Conservation (phyloP, 2,113 vertebrate genomes). For the Phodopus roborovskii region DNA sequence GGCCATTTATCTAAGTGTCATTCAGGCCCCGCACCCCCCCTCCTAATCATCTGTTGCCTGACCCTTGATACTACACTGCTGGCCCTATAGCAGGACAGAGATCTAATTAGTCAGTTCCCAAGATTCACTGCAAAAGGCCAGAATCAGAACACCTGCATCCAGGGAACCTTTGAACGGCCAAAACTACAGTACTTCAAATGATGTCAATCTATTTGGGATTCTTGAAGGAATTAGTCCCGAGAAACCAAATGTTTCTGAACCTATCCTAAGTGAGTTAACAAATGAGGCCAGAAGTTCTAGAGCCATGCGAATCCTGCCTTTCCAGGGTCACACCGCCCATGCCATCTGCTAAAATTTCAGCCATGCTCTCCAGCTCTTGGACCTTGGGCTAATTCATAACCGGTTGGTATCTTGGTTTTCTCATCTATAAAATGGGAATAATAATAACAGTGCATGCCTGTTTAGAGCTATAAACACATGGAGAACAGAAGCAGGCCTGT, state of each 20-base stretch:
- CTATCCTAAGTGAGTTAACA: constrained; percentile 10
- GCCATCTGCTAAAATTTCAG: not conserved
- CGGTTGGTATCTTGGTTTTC: not conserved
- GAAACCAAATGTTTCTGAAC: constrained; percentile 49
- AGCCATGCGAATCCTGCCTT: not conserved
- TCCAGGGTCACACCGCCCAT: not conserved
- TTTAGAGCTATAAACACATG: not conserved
- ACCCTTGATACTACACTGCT: not conserved
- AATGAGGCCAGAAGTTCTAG: constrained; percentile 21
- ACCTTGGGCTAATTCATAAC: not conserved
- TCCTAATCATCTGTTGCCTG: not conserved
- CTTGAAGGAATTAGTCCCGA: constrained; percentile 38
- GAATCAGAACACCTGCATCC: not conserved
- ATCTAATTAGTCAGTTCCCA: not conserved
- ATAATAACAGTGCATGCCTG: not conserved
- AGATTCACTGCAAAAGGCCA: not conserved
- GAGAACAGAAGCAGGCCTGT: not conserved
- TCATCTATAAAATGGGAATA: not conserved
- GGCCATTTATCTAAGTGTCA: not conserved
- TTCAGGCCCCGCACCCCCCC: accelerated
- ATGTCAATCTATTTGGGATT: constrained; percentile 53
- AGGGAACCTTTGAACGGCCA: not conserved
- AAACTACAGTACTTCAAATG: constrained; percentile 35
- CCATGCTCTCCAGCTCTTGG: not conserved
- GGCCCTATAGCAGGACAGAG: not conserved